Base-by-base conservation (phyloP, 2,888 invertebrate species). In the Lamproptera curius region DNA sequence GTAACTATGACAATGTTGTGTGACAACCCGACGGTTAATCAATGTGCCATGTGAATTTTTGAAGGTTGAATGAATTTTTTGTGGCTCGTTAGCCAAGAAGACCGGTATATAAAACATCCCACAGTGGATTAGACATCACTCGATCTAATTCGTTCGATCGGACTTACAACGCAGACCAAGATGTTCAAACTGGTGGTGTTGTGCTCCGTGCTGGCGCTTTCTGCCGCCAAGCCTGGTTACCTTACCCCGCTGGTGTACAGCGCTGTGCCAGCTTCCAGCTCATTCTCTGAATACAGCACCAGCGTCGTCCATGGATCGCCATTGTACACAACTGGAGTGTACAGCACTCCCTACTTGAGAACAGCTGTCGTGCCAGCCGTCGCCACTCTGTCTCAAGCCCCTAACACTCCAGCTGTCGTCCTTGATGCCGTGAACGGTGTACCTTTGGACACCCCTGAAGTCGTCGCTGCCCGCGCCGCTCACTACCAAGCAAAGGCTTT, bases 141-240 rank as follows among this genome's bases (percentile, higher is more conserved):
- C 73, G 71, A 75, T 77, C 71, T 70, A 62, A 65, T 53, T 67
- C 67, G 61, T 63, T 69, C 67, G 70, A 67, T 63, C 67, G 69
- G 63, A 62, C 57, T 67, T 64, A 65, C 75, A 78, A 81, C 82
- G 75, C 79, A 83, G 79, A 85, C 79, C 83, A 86, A 68, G 65
- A 87, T 88, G 87, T 80, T 64, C 68, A 86, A 86, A 73, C 70
- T 87, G 89, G 89, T 90, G 88, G 90, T 90, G 77, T 89, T 92
- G 86, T 89, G 89, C 71, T 90, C 90, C 65, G 76, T 90, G 53
- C 72, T 89, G 67, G 89, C 90, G 65, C 62, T 91, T 70, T 90
- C 86, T 56, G 89, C 80, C 55, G 91, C 91, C 70, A 88, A 82
- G 70, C 88, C 88, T 9, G 49, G 71, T 38, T 42, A 70, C 31